Evolutionary conservation across 2,113 vertebrate genomes (phyloP), one percentile per base, ranked within the genome.

Genomic region (Heterochromis multidens): DNA sequence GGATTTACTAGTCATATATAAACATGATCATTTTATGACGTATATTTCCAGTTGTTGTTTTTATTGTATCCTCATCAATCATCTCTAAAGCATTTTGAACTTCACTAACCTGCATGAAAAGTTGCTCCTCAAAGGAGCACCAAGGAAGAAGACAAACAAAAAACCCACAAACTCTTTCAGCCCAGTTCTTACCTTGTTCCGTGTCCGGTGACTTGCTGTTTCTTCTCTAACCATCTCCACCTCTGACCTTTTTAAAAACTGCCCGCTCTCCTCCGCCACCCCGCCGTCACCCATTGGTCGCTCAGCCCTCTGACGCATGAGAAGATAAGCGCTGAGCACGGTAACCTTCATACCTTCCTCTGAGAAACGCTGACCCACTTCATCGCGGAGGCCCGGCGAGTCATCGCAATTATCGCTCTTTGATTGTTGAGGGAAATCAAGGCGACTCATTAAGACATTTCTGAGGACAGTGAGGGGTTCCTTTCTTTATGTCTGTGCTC

Each of bases 261-360:
- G 12, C 21, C 0, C 3, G 6, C 72, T 40, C 77, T 11, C 23
- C 58, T 54, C 23, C 27, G 1, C 52, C 1, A 1, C 3, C 61
- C 10, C 2, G 9, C 82, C 3, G 1, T 52, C 37, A 6, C 54
- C 43, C 67, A 92, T 91, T 92, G 92, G 80, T 21, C 56, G 6
- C 12, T n/a, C 16, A 2, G 1, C n/a, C 3, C 52, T 54, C 1
- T 95, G 94, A 95, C 90, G 90, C 91, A 94, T 1, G 4, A 13
- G 2, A 4, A 21, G 25, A 27, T 1, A 1, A 21, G 21, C 14
- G 8, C 11, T 16, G 1, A 37, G 46, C 57, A 70, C 31, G 56
- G 29, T 74, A 63, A 88, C 88, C 92, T 86, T 92, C 93, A 95
- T 96, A 95, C 94, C 89, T 95, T 57, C 57, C 76, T 35, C 95